A percentile compares a stretch with the other conserved stretches of the same genome.
Conservation (phyloP, 37 sponge, comb jelly and placozoan genomes). For the Mnemiopsis leidyi region DNA sequence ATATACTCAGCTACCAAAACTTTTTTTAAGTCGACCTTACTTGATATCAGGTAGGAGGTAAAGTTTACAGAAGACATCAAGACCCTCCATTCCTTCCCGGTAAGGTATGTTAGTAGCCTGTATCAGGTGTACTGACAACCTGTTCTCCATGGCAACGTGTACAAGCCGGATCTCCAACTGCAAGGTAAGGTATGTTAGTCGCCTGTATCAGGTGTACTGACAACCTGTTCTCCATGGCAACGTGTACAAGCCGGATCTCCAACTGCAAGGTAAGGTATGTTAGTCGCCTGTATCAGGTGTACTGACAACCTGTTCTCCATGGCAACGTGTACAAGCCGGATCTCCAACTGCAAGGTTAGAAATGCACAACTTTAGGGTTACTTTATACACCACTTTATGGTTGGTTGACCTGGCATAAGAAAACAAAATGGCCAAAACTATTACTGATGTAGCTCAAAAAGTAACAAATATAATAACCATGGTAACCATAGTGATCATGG, state of each 20-base stretch:
- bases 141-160: conserved; percentile 29
- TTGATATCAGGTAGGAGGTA: conserved; percentile 23
- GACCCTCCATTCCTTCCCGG: conserved; percentile 13
- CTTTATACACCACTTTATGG: no score
- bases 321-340: background rate
- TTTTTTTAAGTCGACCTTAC: no score
- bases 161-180: conserved; percentile 18
- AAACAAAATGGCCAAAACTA: no score
- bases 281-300: conserved; percentile 62
- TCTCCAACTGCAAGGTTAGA: conserved; percentile 9
- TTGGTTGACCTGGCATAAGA: no score
- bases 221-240: conserved; percentile 40
- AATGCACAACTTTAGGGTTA: no score
- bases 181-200: conserved; percentile 18
- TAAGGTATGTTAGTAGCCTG: conserved; percentile 53
- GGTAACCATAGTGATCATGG: no score
- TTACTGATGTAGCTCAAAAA: no score
- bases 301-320: conserved; percentile 59
- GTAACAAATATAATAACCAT: no score
- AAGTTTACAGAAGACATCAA: conserved; percentile 40
- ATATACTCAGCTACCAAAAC: no score
- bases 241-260: conserved; percentile 12
- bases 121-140: conserved; percentile 64
- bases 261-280: conserved; percentile 29
- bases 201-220: conserved; percentile 65